Evolutionary conservation across 2,797 vertebrate species (phyloP).

Genomic region (Carapus acus): DNA sequence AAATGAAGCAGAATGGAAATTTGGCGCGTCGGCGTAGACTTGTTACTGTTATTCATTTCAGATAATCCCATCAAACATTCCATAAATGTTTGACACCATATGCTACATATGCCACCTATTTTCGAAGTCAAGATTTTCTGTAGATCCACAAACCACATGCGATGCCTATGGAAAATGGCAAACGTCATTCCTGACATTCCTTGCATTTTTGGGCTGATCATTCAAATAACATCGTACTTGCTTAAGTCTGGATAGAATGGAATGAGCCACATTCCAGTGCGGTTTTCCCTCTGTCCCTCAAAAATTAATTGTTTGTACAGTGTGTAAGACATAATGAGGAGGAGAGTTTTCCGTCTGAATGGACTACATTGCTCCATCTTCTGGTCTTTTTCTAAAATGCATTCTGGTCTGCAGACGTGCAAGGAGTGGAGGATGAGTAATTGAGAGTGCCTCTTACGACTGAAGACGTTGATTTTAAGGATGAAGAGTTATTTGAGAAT

Average conservation of each 20-base stretch:
- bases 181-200: slow-evolving; percentile 9
- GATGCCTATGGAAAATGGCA: not conserved
- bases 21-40: not conserved
- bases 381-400: slow-evolving; percentile 35
- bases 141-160: slow-evolving; percentile 28
- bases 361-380: slow-evolving; percentile 52
- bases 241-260: slow-evolving; percentile 22
- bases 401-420: slow-evolving; percentile 11
- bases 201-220: slow-evolving; percentile 12
- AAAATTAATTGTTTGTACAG: too few species aligned
- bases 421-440: not conserved
- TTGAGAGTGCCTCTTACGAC: not conserved
- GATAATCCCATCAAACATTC: slow-evolving; percentile 18
- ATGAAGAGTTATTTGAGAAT: too few species aligned
- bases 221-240: not conserved
- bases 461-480: slow-evolving; percentile 27
- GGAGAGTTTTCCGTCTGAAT: slow-evolving; percentile 46
- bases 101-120: slow-evolving; percentile 22
- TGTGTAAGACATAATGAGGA: too few species aligned
- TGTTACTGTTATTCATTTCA: slow-evolving; percentile 20
- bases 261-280: not conserved
- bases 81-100: slow-evolving; percentile 22
- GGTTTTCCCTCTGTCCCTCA: slow-evolving; percentile 41
- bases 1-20: not conserved
- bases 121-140: slow-evolving; percentile 3